Evolutionary conservation across 2,888 invertebrate species (phyloP).

Genomic region (Patella depressa): DNA sequence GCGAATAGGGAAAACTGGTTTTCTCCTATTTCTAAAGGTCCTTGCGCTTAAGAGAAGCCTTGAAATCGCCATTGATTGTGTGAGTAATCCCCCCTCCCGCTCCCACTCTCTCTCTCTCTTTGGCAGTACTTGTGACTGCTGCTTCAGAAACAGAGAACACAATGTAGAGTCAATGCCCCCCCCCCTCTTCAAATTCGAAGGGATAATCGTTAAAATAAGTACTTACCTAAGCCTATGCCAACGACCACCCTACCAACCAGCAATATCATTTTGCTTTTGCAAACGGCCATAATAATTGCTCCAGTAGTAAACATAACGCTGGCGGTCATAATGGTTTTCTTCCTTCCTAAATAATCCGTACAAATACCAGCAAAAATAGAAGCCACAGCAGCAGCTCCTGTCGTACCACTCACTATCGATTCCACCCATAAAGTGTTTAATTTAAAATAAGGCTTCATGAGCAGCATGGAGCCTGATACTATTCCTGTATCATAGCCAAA

Average conservation of each 20-base stretch:
- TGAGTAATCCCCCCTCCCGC: too few species aligned
- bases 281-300: constrained; percentile 71
- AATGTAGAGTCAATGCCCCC: too few species aligned
- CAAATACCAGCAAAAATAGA: constrained; percentile 72
- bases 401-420: constrained; percentile 72
- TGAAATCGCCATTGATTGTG: too few species aligned
- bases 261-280: constrained; percentile 63
- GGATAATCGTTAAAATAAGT: background rate
- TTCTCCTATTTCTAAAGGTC: too few species aligned
- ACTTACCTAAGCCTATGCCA: constrained; percentile 72
- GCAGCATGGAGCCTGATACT: constrained; percentile 73
- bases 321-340: constrained; percentile 72
- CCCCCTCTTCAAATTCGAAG: too few species aligned
- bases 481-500: constrained; percentile 74
- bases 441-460: constrained; percentile 67
- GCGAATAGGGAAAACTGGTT: too few species aligned
- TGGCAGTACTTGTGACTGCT: too few species aligned
- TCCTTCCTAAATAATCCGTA: constrained; percentile 73
- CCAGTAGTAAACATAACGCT: constrained; percentile 73
- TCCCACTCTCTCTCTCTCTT: too few species aligned
- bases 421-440: constrained; percentile 72
- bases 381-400: constrained; percentile 72
- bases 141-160: too few species aligned
- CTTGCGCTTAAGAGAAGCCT: too few species aligned
- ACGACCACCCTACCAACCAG: constrained; percentile 71